These are phyloP conservation scores for Pocota personata DNA, from an alignment of 2,888 invertebrate species.

Conservation along the genomic window DNA sequence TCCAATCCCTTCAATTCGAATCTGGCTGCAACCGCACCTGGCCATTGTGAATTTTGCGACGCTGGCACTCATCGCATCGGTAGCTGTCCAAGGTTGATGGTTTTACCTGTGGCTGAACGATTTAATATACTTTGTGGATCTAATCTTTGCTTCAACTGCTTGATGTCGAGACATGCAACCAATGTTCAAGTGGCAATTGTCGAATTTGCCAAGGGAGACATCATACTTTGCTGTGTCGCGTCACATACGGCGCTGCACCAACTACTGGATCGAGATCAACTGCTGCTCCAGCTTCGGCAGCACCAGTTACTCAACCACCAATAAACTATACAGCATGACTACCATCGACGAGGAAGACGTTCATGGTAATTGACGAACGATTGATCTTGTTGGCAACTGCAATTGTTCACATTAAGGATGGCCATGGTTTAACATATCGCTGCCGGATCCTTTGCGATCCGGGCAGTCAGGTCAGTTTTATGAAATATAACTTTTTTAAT, in stretches of 20 bases:
- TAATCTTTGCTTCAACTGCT: too few species aligned
- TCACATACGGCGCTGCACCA: background rate
- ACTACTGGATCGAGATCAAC: background rate
- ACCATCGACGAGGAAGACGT: constrained; percentile 8
- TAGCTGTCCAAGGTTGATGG: constrained; percentile 6
- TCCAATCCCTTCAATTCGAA: background rate
- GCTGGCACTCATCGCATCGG: constrained; percentile 1
- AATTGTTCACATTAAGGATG: constrained; percentile 7
- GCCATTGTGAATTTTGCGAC: constrained; percentile 37
- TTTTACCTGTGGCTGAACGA: constrained; percentile 22
- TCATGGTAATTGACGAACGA: constrained; percentile 13
- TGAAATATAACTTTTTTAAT: constrained; percentile 13
- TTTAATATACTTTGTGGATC: constrained; percentile 17
- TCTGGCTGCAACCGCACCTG: constrained; percentile 12
- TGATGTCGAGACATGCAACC: constrained; percentile 28
- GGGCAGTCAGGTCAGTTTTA: constrained; percentile 25
- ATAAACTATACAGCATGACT: background rate
- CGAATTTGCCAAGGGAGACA: constrained; percentile 29
- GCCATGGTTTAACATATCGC: constrained; percentile 12
- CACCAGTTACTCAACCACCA: background rate
- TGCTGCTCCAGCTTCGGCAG: background rate
- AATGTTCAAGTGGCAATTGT: constrained; percentile 29
- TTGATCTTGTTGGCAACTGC: constrained; percentile 17
- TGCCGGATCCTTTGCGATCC: constrained; percentile 24
- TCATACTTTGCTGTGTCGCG: background rate